Evolutionary conservation across 2,888 invertebrate species (phyloP), one percentile per base, ranked within the genome.

Genomic region (Helobdella robusta): DNA sequence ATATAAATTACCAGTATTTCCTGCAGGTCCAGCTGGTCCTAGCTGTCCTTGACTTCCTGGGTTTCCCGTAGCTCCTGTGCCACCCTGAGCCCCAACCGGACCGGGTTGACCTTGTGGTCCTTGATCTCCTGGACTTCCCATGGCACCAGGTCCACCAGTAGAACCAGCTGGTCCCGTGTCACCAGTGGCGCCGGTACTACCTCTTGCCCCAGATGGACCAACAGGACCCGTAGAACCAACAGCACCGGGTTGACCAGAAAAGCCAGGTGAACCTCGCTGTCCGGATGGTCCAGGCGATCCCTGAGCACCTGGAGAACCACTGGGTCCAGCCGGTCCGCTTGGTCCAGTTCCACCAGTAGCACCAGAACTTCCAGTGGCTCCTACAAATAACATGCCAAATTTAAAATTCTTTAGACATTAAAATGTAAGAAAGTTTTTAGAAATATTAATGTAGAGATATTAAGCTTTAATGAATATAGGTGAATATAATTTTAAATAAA

Each of bases 101-200:
- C 48, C 48, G 6, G 48, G 1, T 23, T 48, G 23, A 1, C 48
- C 60, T 36, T 40, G 60, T 32, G 48, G 48, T 46, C 62, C 62
- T 20, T 50, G 28, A 48, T 28, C 23, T 56, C 64, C 64, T 40
- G 64, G n/a, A 1, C 2, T 11, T 25, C 65, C 65, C 20, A 20
- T 34, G 83, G 73, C 0, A 85, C 86, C 64, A 6, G 54, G 64
- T 18, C 25, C 23, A 25, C 65, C 65, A 44, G 32, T 56, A 61
- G 20, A 35, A 30, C 32, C 6, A n/a, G 11, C 35, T 46, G 25
- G 20, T 44, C 66, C 66, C n/a, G 32, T 32, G 28, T 25, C 28
- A 58, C 64, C 63, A 46, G 20, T 34, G 46, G 23, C 11, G 30
- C 66, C 63, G 4, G 44, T 23, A 3, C 34, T 25, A n/a, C 62